A percentile compares a stretch with the other conserved stretches of the same genome.
Conservation (phyloP, 2,113 vertebrate species). For the Callospermophilus lateralis region DNA sequence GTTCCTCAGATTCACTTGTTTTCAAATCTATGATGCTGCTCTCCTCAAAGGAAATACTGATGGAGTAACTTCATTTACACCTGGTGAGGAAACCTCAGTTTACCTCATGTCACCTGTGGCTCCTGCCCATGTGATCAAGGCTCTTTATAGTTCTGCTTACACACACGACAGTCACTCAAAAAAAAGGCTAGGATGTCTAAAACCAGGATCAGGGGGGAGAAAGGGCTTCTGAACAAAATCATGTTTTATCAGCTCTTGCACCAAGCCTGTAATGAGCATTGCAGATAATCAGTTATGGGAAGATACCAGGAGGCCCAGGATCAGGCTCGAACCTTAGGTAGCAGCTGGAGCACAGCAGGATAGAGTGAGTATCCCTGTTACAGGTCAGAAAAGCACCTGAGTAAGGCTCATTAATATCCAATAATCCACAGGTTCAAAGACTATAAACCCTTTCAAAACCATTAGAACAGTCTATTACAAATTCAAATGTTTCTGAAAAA, state of each 20-base stretch:
- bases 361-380: not conserved
- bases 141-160: not conserved
- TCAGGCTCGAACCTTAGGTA: not conserved
- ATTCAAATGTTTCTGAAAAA: not conserved
- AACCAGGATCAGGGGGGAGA: not conserved
- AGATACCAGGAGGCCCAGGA: not conserved
- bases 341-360: not conserved
- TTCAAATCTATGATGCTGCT: no score
- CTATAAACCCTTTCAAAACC: not conserved
- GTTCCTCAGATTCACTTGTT: not conserved
- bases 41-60: not conserved
- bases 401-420: not conserved
- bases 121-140: not conserved
- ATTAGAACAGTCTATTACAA: not conserved
- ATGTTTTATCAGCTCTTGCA: rapidly evolving
- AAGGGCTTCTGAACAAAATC: not conserved
- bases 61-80: not conserved
- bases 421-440: not conserved
- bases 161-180: not conserved
- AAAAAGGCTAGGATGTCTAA: not conserved
- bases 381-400: not conserved
- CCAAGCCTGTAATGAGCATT: not conserved
- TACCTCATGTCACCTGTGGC: no score
- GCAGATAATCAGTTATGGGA: not conserved
- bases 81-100: not conserved